These are phyloP conservation scores for Ceratina japonica DNA, from an alignment of 1,140 invertebrate genomes.

Conservation along the genomic window DNA sequence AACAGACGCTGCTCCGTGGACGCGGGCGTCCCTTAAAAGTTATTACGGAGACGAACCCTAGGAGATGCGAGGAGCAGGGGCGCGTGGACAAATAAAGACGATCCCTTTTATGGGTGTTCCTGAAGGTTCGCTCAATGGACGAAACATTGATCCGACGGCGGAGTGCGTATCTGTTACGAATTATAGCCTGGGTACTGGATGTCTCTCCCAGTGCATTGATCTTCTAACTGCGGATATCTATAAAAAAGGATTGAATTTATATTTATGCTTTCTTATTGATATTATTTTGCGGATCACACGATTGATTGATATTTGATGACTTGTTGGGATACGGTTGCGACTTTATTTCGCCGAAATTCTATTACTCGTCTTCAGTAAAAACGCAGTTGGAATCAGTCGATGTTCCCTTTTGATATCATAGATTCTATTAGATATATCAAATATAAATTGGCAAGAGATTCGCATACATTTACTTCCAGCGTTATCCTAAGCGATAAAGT, in stretches of 20 bases:
- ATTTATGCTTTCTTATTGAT: no score
- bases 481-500: no score
- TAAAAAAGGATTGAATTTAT: no score
- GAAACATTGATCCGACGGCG: not conserved
- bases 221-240: not conserved
- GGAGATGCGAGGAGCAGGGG: no score
- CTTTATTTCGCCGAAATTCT: not conserved
- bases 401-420: no score
- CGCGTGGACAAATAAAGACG: constrained; percentile 11
- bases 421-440: no score
- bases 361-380: not conserved
- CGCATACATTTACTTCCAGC: no score
- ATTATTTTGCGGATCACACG: no score
- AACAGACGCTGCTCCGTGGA: not conserved
- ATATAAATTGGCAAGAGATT: no score
- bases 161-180: not conserved
- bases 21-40: constrained; percentile 27
- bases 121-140: not conserved
- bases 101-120: not conserved
- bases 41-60: constrained; percentile 32
- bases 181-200: not conserved
- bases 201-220: not conserved
- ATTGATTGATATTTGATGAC: no score
- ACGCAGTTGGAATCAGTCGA: not conserved
- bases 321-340: no score